These are phyloP conservation scores for Mellilla xanthometata DNA, from an alignment of 2,888 invertebrate genomes.

Conservation along the genomic window DNA sequence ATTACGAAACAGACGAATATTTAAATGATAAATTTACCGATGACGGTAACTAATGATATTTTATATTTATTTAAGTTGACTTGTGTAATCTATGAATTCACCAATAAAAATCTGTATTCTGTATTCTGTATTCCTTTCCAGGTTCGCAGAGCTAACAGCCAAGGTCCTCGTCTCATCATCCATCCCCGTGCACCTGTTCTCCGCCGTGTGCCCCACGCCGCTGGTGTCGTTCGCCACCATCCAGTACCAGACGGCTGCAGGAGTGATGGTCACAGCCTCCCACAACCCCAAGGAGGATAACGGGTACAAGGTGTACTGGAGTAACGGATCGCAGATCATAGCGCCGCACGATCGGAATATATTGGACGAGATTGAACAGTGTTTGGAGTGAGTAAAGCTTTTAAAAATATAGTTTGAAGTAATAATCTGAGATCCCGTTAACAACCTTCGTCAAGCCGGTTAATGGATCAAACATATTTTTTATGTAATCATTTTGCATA, in stretches of 20 bases:
- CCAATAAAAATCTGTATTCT: no score
- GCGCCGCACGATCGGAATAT: conserved; percentile 95
- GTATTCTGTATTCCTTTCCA: conserved; percentile 50
- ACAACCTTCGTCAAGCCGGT: no score
- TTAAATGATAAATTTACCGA: no score
- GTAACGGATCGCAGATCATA: conserved; percentile 97
- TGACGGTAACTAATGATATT: no score
- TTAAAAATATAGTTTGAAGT: no score
- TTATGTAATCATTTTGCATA: no score
- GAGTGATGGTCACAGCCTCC: conserved; percentile 97
- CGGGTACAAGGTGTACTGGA: conserved; percentile 98
- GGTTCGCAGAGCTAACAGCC: conserved; percentile 95
- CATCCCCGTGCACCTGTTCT: conserved; percentile 91
- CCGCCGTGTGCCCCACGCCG: conserved; percentile 93
- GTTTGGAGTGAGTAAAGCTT: conserved; percentile 81
- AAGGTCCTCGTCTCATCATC: conserved; percentile 89
- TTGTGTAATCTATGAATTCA: no score
- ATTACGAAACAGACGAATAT: no score
- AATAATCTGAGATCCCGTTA: no score
- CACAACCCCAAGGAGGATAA: conserved; percentile 98
- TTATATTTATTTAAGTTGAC: no score
- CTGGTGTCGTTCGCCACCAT: conserved; percentile 94
- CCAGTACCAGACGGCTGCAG: conserved; percentile 89
- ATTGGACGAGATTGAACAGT: conserved; percentile 88
- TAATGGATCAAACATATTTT: no score